Base-by-base conservation (phyloP, 2,888 invertebrate species). In the Limenitis camilla region DNA sequence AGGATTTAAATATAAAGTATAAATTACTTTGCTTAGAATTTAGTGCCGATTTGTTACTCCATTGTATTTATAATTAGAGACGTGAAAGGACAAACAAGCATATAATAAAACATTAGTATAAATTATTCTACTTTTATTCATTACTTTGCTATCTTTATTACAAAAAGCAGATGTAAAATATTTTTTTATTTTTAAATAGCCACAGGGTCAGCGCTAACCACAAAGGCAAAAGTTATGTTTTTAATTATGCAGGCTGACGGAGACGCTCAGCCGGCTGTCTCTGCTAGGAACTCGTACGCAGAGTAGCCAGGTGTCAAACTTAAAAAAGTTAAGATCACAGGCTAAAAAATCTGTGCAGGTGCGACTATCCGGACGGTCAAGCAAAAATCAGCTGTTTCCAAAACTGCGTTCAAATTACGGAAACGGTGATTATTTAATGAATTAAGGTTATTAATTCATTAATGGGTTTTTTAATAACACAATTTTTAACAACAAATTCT, bases 271-370 rank as follows among this genome's bases (percentile, higher is more conserved):
- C 72, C 78, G 71, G 76, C 70, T 77, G 78, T 61, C 55, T 51
- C 39, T 58, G 66, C 74, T 78, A 75, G 77, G 70, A 2, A 19
- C 19, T 19, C 19, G 19, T 19, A 19, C 19, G 3, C 74, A 61
- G 70, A 70, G 75, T 71, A 64, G 74, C 81, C 85, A 84, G 85
- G 83, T 86, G 85, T 74, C 78, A 74, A 58, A 64, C 64, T 58
- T 69, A 71, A 76, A 78, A 79, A 78, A 74, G 66, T 59, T 66
- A 72, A 73, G 74, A 78, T 76, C 71, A 68, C 71, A 68, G 71
- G 66, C 73, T 78, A 81, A 83, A 82, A 84, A 85, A 85, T 85
- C 86, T 71, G 70, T 80, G 84, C 85, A 86, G 85, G 83, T 85
- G 85, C 64, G 64, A 57, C 54, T 60, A 66, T 55, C 58, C 61